Base-by-base conservation (phyloP, 1,140 invertebrate species). In the Radopholus similis region DNA sequence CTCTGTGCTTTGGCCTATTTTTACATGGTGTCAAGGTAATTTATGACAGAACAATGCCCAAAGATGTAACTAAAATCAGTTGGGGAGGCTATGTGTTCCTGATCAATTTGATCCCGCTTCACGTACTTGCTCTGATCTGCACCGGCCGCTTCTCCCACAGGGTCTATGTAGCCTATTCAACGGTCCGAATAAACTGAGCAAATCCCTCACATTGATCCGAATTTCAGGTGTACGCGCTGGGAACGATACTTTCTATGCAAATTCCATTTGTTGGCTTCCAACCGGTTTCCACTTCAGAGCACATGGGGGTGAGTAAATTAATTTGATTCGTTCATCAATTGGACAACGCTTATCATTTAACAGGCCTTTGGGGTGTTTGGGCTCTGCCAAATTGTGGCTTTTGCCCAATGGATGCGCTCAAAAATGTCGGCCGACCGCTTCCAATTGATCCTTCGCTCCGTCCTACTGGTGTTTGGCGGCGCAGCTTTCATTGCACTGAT, bases 41-140 rank as follows among this genome's bases (percentile, higher is more conserved):
- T 18, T 38, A 42, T 8, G n/a, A 5, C 44, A 42, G 11, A 6
- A 28, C 23, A 21, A 40, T 35, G n/a, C 2, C 13, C 21, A 59
- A 26, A 6, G 9, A 18, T n/a, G n/a, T 59, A 47, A 21, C 15
- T 58, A 58, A 26, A 4, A 58, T 94, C 47, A 94, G 95, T 75
- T 99, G 96, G 96, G 96, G 96, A 78, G 96, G 96, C 59, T 99
- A 99, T 84, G 95, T 99, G 18, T 99, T 97, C 84, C 97, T 99
- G 68, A 99, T 98, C 83, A 99, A 99, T 85, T 85, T 99, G 68
- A 98, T 99, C 72, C 96, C 95, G 2, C 87, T 99, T 5, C 96
- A 99, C 83, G 95, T 97, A 0, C 96, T 98, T 86, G 89, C 89
- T 1, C 85, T 99, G 15, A 84, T 99, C 4, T 84, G 97, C 9